Conservation (phyloP, 1,140 invertebrate species). For the Nylanderia fulva region DNA sequence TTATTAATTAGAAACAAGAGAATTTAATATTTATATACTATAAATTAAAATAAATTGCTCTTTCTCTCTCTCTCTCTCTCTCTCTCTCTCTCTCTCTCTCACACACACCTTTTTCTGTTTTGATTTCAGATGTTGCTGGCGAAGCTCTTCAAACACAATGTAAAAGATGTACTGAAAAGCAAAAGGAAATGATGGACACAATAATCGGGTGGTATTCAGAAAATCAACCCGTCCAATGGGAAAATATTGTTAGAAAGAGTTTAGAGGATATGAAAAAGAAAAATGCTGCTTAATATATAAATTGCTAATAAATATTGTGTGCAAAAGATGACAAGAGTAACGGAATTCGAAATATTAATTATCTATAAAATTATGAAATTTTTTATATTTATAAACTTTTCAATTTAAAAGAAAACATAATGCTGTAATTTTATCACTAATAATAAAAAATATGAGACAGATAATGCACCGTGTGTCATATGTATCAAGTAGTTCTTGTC, state of each 20-base stretch:
- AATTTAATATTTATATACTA: too few species aligned
- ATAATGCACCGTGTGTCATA: too few species aligned
- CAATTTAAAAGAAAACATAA: too few species aligned
- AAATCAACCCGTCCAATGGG: constrained; percentile 64
- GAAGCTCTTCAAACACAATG: constrained; percentile 70
- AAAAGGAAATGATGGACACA: constrained; percentile 46
- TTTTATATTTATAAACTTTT: too few species aligned
- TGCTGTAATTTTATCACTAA: too few species aligned
- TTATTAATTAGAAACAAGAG: too few species aligned
- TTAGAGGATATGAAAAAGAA: constrained; percentile 31
- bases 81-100: too few species aligned
- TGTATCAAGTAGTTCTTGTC: too few species aligned
- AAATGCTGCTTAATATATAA: neutral
- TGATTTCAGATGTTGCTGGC: constrained; percentile 36
- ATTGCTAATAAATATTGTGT: neutral
- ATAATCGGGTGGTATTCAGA: constrained; percentile 55
- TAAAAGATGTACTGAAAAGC: constrained; percentile 67
- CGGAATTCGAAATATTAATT: neutral
- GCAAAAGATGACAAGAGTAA: neutral
- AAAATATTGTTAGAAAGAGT: constrained; percentile 30
- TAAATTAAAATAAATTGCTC: neutral
- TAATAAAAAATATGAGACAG: too few species aligned
- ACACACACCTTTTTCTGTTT: neutral
- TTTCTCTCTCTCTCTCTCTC: too few species aligned
- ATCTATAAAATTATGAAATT: neutral